phyloP scores from a whole-genome alignment of 2,797 vertebrate species.

The Sebastes iracundus region DNA sequence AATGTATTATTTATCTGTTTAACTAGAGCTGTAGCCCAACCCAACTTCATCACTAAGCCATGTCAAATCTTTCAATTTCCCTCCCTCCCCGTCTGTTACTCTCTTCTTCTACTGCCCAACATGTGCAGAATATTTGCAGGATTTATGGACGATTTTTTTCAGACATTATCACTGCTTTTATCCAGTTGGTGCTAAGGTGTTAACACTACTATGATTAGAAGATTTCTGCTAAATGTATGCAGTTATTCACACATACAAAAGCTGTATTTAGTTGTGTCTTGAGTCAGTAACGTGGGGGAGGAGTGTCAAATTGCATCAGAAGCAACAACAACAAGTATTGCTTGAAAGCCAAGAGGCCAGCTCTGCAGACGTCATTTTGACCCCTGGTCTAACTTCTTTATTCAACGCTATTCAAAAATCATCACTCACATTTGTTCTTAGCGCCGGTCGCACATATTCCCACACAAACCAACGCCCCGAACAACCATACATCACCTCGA shows the following conservation, averaged over 20 bases:
- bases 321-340: slow-evolving; percentile 39
- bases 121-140: not conserved
- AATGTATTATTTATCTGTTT: not conserved
- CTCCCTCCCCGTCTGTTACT: not conserved
- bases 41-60: slow-evolving; percentile 19
- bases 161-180: not conserved
- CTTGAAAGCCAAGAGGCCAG: slow-evolving; percentile 24
- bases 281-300: slow-evolving; percentile 23
- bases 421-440: slow-evolving; percentile 53
- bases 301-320: slow-evolving; percentile 58
- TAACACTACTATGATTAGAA: slow-evolving; percentile 14
- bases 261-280: slow-evolving; percentile 48
- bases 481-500: slow-evolving; percentile 56
- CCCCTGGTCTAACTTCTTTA: slow-evolving; percentile 42
- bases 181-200: not conserved
- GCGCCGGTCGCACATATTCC: not conserved
- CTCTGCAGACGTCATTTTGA: slow-evolving; percentile 42
- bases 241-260: slow-evolving; percentile 21
- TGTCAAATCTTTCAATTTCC: slow-evolving; percentile 20
- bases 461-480: slow-evolving; percentile 44
- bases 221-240: slow-evolving; percentile 1
- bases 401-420: slow-evolving; percentile 41
- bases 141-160: not conserved
- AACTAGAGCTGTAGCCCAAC: not conserved
- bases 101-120: not conserved